Base-by-base conservation (phyloP, 2,888 invertebrate genomes). In the Drosophila lutescens region DNA sequence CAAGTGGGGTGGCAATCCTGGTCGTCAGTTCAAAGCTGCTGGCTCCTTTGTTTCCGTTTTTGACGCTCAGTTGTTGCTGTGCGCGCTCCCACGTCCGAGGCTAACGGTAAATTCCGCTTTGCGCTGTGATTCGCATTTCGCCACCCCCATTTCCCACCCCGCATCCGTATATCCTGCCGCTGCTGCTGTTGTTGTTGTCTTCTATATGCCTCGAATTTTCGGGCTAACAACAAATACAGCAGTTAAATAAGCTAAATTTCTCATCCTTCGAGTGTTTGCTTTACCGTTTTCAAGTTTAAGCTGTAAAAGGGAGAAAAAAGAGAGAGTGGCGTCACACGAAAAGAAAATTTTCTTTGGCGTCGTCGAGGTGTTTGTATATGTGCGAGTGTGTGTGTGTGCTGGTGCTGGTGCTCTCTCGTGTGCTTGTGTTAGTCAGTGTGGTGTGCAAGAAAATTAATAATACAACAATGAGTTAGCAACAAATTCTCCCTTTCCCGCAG, bases 61-160 rank as follows among this genome's bases (percentile, higher is more conserved):
- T 34, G 46, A 23, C 36, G 40, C 46, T 66, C 46, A 54, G 68
- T 66, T 86, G 83, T 82, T 79, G 79, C 69, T 86, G 81, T 61
- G 75, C 70, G 74, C 80, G 71, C 73, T 74, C 74, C 66, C 69
- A 80, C 67, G 71, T 76, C 55, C 40, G 50, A 68, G 73, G 46
- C 55, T 34, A 26, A 73, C 73, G 55, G 50, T 57, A 43, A 50
- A 54, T 63, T 62, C 34, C 41, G 30, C 55, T 40, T 70, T 47
- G 38, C 36, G 32, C 47, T 53, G 36, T 38, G 47, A 30, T 50
- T 70, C 58, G 51, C 58, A 59, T 43, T 66, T 41, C 53, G 15
- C 53, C 54, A 46, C 41, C 70, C 69, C 40, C 51, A 30, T 17
- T 23, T 30, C 30, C 58, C 58, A 58, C 46, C 26, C 44, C 44